Base-by-base conservation (phyloP, 1,140 invertebrate species). In the Drosophila ananassae region DNA sequence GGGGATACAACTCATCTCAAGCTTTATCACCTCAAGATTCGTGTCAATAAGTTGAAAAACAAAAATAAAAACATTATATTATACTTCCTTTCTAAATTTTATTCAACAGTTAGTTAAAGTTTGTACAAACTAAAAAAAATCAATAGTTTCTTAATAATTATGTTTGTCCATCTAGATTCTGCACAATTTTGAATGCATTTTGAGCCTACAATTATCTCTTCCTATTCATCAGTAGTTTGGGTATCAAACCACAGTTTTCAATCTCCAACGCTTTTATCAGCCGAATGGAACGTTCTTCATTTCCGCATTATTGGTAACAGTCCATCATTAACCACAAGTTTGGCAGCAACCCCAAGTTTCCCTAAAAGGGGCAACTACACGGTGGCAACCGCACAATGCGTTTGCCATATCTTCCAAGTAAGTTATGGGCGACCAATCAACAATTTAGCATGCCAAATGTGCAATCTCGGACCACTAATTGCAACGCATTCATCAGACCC, bases 381-480 rank as follows among this genome's bases (percentile, higher is more conserved):
- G 13, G 57, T 30, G 21, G 13, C 51, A 56, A 68, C 66, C 67
- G 28, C 67, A 69, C 48, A 69, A 57, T 69, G 63, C 64, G 22
- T 55, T 69, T 54, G 51, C 52, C 67, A 69, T 74, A 82, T 67
- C 69, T 79, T 66, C 54, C 56, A 55, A 73, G 77, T 71, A 75
- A 73, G 74, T 69, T 74, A 63, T 48, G 44, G 53, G 39, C 59
- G 28, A 64, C 50, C 56, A 60, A 74, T 79, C 53, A 63, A 57
- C 57, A 75, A 75, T 66, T 66, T 67, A 73, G 71, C 66, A 76
- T 87, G 74, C 74, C 71, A 77, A 85, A 84, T 84, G 81, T 80
- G 81, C 81, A 87, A 89, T 82, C 82, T 89, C 79, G 67, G 75
- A 66, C 83, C 79, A 82, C 82, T 87, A 87, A 87, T 87, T 89